These are phyloP conservation scores for Cygnus buccinator DNA, from an alignment of 2,113 vertebrate species.

Conservation along the genomic window DNA sequence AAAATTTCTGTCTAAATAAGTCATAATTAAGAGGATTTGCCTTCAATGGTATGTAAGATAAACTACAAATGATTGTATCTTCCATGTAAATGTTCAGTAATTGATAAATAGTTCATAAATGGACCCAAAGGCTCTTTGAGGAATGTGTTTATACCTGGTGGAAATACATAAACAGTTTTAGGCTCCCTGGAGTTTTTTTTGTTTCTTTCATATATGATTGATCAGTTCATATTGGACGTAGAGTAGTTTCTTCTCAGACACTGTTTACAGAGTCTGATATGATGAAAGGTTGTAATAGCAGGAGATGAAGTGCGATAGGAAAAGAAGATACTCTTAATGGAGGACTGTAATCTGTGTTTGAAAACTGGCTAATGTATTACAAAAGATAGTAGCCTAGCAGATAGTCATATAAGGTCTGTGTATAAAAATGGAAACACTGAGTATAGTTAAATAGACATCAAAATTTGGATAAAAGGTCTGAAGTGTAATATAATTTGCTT, in stretches of 20 bases:
- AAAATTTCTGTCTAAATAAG: conserved; percentile 6
- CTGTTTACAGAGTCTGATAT: neutral
- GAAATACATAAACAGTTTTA: neutral
- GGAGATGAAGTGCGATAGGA: neutral
- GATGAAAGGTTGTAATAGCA: neutral
- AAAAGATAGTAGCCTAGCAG: conserved; percentile 11
- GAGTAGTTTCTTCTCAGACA: conserved; percentile 29
- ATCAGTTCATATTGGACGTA: conserved; percentile 1
- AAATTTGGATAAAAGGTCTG: neutral
- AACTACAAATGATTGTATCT: conserved; percentile 18
- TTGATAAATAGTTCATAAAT: conserved; percentile 27
- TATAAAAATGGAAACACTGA: neutral
- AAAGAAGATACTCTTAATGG: neutral
- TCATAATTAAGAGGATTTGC: conserved; percentile 26
- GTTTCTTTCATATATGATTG: conserved; percentile 11
- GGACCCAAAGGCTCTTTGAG: conserved; percentile 19
- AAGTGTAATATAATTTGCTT: neutral
- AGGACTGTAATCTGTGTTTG: neutral
- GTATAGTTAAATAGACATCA: neutral
- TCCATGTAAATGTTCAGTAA: conserved; percentile 45
- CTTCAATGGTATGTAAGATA: conserved; percentile 13
- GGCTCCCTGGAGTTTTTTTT: neutral
- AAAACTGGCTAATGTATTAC: conserved; percentile 5
- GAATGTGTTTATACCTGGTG: neutral
- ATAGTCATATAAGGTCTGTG: neutral